Evolutionary conservation across 2,888 invertebrate species (phyloP).

Genomic region (Caenorhabditis japonica): DNA sequence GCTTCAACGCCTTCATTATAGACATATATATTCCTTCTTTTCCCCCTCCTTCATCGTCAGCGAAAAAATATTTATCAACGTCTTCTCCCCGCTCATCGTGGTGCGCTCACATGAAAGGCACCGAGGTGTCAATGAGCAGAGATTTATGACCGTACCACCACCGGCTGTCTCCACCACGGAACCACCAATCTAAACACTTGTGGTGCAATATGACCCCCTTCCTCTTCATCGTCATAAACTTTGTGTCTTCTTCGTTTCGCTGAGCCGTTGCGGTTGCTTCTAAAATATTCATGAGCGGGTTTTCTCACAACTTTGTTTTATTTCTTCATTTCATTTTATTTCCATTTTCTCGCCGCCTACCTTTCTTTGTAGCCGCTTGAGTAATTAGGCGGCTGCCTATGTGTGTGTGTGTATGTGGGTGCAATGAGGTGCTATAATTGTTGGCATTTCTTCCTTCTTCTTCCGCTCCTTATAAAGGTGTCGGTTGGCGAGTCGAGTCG

Average conservation of each 20-base stretch:
- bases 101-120: conserved; percentile 9
- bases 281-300: conserved; percentile 24
- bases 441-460: conserved; percentile 26
- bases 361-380: background rate
- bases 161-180: too few relatives aligned
- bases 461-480: conserved; percentile 9
- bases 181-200: conserved; percentile 42
- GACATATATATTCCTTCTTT: too few relatives aligned
- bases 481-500: background rate
- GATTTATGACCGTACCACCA: conserved; percentile 32
- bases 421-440: conserved; percentile 34
- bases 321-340: background rate
- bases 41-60: too few relatives aligned
- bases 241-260: background rate
- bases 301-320: background rate
- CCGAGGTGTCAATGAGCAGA: conserved; percentile 40
- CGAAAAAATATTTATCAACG: too few relatives aligned
- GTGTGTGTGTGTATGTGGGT: conserved; percentile 8
- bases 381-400: conserved; percentile 18
- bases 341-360: background rate
- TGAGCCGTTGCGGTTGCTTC: background rate
- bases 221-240: background rate
- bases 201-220: conserved; percentile 43
- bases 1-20: too few relatives aligned
- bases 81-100: too few relatives aligned